phyloP scores from a whole-genome alignment of 2,888 invertebrate genomes.

The Linyphia triangularis region DNA sequence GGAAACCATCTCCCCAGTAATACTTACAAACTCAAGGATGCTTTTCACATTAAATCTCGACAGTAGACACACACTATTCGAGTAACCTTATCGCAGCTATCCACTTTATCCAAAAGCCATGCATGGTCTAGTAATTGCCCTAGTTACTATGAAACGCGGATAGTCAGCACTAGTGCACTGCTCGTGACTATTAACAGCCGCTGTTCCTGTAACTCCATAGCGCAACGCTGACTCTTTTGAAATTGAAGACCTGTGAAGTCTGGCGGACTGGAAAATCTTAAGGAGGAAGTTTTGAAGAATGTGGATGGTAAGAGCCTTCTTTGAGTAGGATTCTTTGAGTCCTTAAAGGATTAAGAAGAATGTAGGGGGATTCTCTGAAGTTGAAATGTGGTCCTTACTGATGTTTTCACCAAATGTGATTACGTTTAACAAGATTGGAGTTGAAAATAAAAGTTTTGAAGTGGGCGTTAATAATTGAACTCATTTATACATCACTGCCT shows the following conservation, averaged over 20 bases:
- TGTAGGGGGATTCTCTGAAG: constrained; percentile 36
- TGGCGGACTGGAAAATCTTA: constrained; percentile 25
- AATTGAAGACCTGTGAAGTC: constrained; percentile 51
- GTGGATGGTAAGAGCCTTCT: neutral
- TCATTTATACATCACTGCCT: no score
- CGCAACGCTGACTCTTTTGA: constrained; percentile 35
- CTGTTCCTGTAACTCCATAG: neutral
- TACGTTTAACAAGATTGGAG: constrained; percentile 1
- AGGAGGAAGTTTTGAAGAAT: constrained; percentile 62
- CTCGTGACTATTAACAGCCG: constrained; percentile 18
- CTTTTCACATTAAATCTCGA: constrained; percentile 5
- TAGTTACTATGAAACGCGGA: constrained; percentile 17
- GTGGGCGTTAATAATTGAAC: no score
- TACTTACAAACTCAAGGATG: neutral
- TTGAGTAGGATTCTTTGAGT: neutral
- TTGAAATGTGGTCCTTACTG: constrained; percentile 15
- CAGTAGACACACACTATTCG: neutral
- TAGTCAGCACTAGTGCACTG: constrained; percentile 26
- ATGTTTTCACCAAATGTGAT: neutral
- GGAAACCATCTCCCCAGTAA: neutral
- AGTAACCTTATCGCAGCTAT: constrained; percentile 18
- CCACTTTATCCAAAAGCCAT: constrained; percentile 20
- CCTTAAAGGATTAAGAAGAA: constrained; percentile 37
- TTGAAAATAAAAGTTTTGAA: no score
- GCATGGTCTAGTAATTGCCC: constrained; percentile 48